phyloP scores from a whole-genome alignment of 2,113 vertebrate species.

The Pithys albifrons region DNA sequence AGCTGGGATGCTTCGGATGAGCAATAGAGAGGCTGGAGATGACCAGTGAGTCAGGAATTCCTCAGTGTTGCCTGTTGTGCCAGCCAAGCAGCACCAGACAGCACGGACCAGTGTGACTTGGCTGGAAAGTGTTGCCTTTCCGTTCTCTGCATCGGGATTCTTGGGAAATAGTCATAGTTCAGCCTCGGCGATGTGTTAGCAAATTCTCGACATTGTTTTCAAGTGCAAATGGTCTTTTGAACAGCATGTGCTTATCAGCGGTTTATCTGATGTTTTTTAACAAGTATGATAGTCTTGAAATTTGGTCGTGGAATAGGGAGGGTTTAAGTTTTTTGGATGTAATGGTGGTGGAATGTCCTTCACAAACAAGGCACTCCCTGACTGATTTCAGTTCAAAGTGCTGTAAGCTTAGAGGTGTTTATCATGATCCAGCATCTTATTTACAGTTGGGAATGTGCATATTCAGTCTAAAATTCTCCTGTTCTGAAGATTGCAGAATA shows the following conservation, averaged over 20 bases:
- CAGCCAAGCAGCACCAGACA: neutral
- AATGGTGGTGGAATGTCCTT: neutral
- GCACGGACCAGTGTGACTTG: neutral
- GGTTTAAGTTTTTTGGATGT: neutral
- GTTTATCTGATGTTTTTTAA: neutral
- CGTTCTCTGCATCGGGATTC: neutral
- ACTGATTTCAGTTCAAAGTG: neutral
- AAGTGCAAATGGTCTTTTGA: neutral
- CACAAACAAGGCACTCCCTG: neutral
- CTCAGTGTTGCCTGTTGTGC: neutral
- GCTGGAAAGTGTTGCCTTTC: neutral
- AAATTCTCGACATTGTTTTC: neutral
- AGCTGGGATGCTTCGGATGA: neutral
- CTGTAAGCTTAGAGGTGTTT: neutral
- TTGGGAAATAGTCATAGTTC: neutral
- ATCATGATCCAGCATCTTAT: neutral
- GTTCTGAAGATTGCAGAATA: neutral
- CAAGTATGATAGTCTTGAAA: neutral
- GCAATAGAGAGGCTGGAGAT: neutral
- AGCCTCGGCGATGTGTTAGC: neutral
- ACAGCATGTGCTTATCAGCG: neutral
- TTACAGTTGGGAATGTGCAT: neutral
- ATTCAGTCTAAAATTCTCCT: neutral
- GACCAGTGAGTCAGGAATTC: neutral
- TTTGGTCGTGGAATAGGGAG: neutral